Base-by-base conservation (phyloP, 2,888 invertebrate genomes). In the Phengaris arion region DNA sequence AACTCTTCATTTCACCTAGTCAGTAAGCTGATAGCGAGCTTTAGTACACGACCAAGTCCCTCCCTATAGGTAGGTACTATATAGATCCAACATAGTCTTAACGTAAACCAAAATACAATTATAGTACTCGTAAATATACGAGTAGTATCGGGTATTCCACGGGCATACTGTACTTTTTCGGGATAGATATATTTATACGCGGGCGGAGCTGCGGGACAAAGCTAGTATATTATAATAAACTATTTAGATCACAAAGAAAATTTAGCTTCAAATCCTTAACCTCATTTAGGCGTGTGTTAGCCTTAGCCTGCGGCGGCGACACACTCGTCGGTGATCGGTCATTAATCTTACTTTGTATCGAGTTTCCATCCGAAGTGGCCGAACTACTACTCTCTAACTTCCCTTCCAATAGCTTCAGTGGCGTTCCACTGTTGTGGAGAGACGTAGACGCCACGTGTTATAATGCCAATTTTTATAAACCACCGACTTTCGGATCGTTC, bases 291-390 rank as follows among this genome's bases (percentile, higher is more conserved):
- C 2, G 48, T 48, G 0, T 48, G 48, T 48, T 4, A 7, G 6
- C 7, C 48, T 4, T 10, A 22, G 59, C 10, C 10, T 22, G 64
- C 64, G 64, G 15, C 0, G 35, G 35, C 64, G 64, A 45, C 64
- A 64, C 64, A 64, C 45, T 64, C 64, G 64, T 6, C 64, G 64
- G 64, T 45, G 64, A 64, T 64, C 64, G 64, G 35, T 64, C 64
- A 64, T 64, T 64, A 64, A 64, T 64, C 64, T 64, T 64, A 35
- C 64, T 64, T 64, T 45, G 64, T 64, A 64, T 64, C 64, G 64
- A 64, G 45, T 64, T 64, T 9, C 35, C 35, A 15, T 12, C 35
- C 64, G 13, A 64, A 64, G 64, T 64, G 35, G 64, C 64, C 45
- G 45, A 64, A 64, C 64, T 64, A 64, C 13, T 64, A 9, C 59